Evolutionary conservation across 2,888 invertebrate genomes (phyloP).

Genomic region (Watsonalla cultraria): DNA sequence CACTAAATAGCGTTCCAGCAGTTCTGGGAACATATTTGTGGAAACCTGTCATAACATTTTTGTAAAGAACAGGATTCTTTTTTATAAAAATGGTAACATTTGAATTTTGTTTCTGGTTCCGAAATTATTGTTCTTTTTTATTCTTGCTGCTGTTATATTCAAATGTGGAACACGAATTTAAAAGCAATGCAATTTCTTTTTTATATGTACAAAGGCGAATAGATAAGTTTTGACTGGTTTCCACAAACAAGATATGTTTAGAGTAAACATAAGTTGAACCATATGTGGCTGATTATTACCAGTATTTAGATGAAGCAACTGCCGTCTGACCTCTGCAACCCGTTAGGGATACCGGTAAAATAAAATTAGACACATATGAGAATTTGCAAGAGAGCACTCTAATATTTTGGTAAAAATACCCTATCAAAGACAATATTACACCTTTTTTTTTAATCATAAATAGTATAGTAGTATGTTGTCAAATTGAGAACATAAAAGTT

Average conservation of each 20-base stretch:
- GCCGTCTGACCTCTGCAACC: neutral
- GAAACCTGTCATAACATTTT: neutral
- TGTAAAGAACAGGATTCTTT: no score
- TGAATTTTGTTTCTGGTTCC: neutral
- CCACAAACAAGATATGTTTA: neutral
- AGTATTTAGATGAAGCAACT: neutral
- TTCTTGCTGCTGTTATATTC: no score
- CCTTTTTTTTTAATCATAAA: no score
- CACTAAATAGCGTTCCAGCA: neutral
- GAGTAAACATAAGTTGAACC: neutral
- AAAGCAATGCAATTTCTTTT: no score
- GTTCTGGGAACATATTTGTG: neutral
- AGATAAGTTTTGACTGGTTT: neutral
- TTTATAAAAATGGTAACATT: neutral
- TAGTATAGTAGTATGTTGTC: no score
- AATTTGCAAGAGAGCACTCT: neutral
- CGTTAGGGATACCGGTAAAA: neutral
- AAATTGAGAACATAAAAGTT: no score
- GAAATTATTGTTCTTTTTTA: no score
- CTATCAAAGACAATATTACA: slow-evolving; percentile 1
- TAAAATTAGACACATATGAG: neutral
- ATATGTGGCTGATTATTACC: neutral
- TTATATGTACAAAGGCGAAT: no score
- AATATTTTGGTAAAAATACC: neutral
- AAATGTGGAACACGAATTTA: no score